Evolutionary conservation across 1,140 invertebrate genomes (phyloP).

Genomic region (Diprion similis): DNA sequence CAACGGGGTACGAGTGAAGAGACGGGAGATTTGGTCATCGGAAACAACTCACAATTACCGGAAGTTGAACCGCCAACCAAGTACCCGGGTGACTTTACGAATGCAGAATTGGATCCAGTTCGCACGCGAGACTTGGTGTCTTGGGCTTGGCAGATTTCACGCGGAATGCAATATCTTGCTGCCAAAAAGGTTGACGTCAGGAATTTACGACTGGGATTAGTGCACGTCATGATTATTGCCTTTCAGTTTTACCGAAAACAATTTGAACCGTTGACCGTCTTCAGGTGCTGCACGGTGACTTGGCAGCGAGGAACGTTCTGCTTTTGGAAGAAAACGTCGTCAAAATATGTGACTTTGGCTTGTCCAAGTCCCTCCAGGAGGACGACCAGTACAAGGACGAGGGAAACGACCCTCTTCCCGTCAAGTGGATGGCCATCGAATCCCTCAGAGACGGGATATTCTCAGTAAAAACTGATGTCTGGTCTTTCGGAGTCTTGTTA

Average conservation of each 20-base stretch:
- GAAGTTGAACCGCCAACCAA: conserved; percentile 79
- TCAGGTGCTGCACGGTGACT: conserved; percentile 90
- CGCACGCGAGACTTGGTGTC: conserved; percentile 84
- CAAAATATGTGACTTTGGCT: conserved; percentile 96
- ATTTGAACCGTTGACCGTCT: conserved; percentile 22
- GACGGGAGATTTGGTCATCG: conserved; percentile 42
- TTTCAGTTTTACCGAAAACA: not conserved
- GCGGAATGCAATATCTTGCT: conserved; percentile 95
- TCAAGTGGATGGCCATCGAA: conserved; percentile 87
- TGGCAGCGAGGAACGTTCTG: conserved; percentile 94
- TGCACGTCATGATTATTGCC: not conserved
- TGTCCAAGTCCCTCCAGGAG: conserved; percentile 91
- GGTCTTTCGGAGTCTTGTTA: conserved; percentile 91
- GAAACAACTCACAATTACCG: conserved; percentile 57
- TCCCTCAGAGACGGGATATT: conserved; percentile 81
- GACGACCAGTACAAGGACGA: conserved; percentile 93
- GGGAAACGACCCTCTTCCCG: conserved; percentile 78
- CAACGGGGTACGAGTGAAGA: conserved; percentile 39
- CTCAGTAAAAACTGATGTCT: conserved; percentile 89
- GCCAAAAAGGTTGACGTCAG: conserved; percentile 73
- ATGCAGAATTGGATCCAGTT: conserved; percentile 69
- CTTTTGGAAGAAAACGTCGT: conserved; percentile 87
- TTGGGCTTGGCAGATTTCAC: conserved; percentile 92
- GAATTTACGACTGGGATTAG: not conserved
- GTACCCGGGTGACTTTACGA: conserved; percentile 74